Percentiles rank a stretch among this genome's conserved stretches.
phyloP scores from a whole-genome alignment of 2,888 invertebrate genomes.

The Amorpha juglandis region DNA sequence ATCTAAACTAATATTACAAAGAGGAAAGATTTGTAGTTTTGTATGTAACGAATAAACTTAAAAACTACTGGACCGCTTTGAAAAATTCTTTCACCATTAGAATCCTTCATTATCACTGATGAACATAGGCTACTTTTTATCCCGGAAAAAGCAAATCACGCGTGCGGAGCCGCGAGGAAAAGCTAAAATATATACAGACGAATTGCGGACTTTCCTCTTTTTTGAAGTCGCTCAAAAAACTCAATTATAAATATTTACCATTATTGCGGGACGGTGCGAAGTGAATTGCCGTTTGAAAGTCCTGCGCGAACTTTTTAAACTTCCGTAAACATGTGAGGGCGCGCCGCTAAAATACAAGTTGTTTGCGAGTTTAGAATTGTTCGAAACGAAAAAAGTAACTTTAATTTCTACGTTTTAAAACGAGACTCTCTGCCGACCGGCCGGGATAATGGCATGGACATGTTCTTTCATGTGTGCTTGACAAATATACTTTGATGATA shows the following conservation, averaged over 20 bases:
- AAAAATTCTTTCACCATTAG: no score
- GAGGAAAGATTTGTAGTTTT: no score
- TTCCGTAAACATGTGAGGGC: conserved; percentile 80
- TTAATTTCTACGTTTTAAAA: conserved; percentile 82
- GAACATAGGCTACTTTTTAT: no score
- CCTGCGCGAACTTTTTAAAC: conserved; percentile 73
- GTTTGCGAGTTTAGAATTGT: conserved; percentile 78
- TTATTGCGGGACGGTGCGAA: conserved; percentile 65
- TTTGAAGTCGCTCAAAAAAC: neutral
- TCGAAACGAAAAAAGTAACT: conserved; percentile 76
- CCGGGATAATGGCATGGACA: conserved; percentile 73
- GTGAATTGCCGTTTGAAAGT: conserved; percentile 70
- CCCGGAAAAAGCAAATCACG: no score
- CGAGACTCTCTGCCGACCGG: conserved; percentile 66
- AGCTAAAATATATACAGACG: no score
- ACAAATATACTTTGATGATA: conserved; percentile 12
- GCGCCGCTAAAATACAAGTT: conserved; percentile 80
- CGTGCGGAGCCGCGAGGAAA: no score
- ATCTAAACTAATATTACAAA: no score
- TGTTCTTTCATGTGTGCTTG: conserved; percentile 51
- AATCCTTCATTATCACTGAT: no score
- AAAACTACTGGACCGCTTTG: no score
- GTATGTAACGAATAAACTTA: no score
- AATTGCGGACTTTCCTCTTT: no score
- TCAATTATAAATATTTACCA: conserved; percentile 56